Conservation (phyloP, 2,113 vertebrate species). For the Cisticola juncidis region DNA sequence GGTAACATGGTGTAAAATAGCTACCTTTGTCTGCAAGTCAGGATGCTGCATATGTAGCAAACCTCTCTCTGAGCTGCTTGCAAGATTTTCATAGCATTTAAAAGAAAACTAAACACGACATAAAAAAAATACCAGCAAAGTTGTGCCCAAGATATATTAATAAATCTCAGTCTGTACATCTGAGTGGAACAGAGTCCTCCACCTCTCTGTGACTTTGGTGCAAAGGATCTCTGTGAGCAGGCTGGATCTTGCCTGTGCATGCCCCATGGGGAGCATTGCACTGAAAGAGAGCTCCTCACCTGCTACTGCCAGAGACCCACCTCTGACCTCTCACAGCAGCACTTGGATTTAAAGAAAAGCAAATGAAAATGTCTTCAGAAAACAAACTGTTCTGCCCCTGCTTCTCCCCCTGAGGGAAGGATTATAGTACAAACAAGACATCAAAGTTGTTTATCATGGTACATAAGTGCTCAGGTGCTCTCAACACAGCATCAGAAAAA, state of each 20-base stretch:
- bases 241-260: background rate
- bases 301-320: background rate
- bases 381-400: background rate
- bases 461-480: background rate
- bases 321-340: background rate
- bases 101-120: background rate
- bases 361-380: background rate
- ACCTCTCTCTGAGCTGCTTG: background rate
- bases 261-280: accelerated
- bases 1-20: background rate
- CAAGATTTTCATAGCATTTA: background rate
- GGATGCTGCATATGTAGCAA: background rate
- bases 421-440: background rate
- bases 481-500: background rate
- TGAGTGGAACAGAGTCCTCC: background rate
- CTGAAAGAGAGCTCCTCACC: background rate
- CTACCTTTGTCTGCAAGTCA: background rate
- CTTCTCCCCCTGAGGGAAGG: background rate
- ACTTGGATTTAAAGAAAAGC: background rate
- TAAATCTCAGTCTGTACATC: background rate
- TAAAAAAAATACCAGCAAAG: background rate
- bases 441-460: background rate
- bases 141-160: background rate
- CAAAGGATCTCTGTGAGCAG: background rate
- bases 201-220: background rate